phyloP scores from a whole-genome alignment of 2,113 vertebrate genomes.

The Hiodon alosoides region DNA sequence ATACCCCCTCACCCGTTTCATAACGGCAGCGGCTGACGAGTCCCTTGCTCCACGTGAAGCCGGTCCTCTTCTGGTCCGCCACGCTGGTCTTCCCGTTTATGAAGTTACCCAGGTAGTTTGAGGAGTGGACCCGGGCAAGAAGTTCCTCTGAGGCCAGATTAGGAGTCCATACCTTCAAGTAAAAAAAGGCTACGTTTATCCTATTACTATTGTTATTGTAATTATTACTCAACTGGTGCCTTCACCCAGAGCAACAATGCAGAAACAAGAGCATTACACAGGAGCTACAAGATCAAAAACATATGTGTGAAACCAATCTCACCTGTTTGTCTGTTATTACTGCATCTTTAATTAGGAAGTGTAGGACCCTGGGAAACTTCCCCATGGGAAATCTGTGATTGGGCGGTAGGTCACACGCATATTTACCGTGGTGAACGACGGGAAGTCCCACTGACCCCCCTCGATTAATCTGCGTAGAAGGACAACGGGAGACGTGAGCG shows the following conservation, averaged over 20 bases:
- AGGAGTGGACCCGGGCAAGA: constrained; percentile 46
- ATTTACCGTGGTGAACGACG: constrained; percentile 43
- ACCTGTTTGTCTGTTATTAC: constrained; percentile 51
- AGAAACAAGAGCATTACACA: no score
- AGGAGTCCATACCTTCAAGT: constrained; percentile 49
- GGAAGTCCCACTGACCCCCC: constrained; percentile 38
- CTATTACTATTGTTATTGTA: no score
- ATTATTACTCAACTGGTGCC: neutral
- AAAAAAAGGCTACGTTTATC: neutral
- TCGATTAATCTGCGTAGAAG: constrained; percentile 26
- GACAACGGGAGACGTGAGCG: neutral
- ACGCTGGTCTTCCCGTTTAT: constrained; percentile 39
- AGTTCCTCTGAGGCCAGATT: constrained; percentile 41
- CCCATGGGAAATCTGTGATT: constrained; percentile 52
- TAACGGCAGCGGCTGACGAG: constrained; percentile 51
- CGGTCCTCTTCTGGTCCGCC: constrained; percentile 46
- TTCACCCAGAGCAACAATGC: neutral
- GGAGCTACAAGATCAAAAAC: no score
- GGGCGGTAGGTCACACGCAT: constrained; percentile 44
- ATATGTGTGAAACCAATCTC: neutral
- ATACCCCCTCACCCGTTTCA: constrained; percentile 41
- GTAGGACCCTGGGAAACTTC: constrained; percentile 47
- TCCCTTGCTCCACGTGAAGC: constrained; percentile 52
- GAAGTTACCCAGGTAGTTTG: constrained; percentile 47
- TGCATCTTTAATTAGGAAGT: constrained; percentile 43